Percentiles rank a stretch among this genome's conserved stretches.
These are phyloP conservation scores for Echinarachnius parma DNA, from an alignment of 53 echinoderm and acorn worm species.

Conservation along the genomic window DNA sequence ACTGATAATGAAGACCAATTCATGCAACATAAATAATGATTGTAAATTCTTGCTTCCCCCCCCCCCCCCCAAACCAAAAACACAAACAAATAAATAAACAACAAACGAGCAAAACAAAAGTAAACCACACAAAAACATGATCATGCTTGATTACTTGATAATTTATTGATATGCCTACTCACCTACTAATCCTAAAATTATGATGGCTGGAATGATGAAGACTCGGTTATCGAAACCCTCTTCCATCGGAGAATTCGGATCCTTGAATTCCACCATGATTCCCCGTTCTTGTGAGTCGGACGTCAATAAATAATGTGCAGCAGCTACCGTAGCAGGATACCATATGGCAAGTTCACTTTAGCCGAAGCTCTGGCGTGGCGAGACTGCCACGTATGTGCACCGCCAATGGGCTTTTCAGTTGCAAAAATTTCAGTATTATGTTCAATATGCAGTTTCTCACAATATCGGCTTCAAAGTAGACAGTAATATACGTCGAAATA, in stretches of 20 bases:
- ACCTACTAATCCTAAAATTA: slow-evolving; percentile 78
- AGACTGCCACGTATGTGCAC: slow-evolving; percentile 32
- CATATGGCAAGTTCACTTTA: slow-evolving; percentile 24
- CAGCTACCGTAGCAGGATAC: neutral
- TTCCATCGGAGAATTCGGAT: slow-evolving; percentile 85
- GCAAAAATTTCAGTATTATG: no score
- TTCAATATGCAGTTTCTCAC: no score
- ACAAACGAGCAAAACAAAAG: neutral
- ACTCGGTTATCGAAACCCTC: slow-evolving; percentile 95
- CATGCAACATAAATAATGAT: no score
- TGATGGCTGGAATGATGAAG: slow-evolving; percentile 87
- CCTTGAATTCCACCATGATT: slow-evolving; percentile 95
- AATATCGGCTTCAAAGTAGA: no score
- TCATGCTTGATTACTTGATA: neutral
- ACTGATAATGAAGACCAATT: no score
- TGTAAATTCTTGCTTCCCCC: no score
- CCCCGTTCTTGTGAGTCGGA: neutral
- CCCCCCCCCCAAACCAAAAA: no score
- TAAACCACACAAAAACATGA: neutral
- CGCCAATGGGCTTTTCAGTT: no score
- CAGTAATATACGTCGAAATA: no score
- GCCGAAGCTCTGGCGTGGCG: slow-evolving; percentile 38
- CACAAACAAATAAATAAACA: no score
- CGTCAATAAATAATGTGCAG: neutral
- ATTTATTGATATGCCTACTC: slow-evolving; percentile 35